Base-by-base conservation (phyloP, 2,113 vertebrate species). In the Poeciliopsis retropinna region DNA sequence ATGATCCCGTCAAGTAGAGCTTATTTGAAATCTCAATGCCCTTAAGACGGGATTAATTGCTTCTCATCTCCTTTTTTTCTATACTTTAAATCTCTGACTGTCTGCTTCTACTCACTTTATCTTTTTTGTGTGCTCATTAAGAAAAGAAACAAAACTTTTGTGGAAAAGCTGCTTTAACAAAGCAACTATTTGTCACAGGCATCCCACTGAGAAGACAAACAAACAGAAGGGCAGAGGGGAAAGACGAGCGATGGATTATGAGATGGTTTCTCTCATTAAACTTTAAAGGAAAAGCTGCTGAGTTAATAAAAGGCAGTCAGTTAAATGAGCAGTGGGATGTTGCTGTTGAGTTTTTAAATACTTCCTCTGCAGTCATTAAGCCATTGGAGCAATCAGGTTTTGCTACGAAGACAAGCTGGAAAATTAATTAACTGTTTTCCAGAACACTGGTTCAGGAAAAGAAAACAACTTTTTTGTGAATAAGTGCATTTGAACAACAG, bases 1-100 rank as follows among this genome's bases (percentile, higher is more conserved):
- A 88, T 84, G 85, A 87, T 87, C 83, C 68, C 85, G 90, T 93
- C 88, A 89, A 85, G 90, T 84, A 78, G 80, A 84, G 88, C 92
- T 92, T 92, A 92, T 91, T 88, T 88, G 79, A 89, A 89, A 88
- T 62, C 84, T 83, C 30, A 63, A 79, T 80, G 87, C 85, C 86
- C 84, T 84, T 70, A 80, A 86, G 22, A 17, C 28, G 70, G 75
- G 67, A 88, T 90, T 92, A 90, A 88, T 91, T 89, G 60, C 73
- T 72, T 62, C 63, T 28, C 31, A 34, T 64, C 22, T 54, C 64
- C 60, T 69, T 73, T 67, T 67, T 75, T 64, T 78, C 68, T 80
- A 25, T 54, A 30, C 64, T 75, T 86, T 86, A 71, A 81, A 47
- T 28, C 79, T 64, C 44, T 66, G 60, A 29, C 60, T 82, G 57